Base-by-base conservation (phyloP, 2,888 invertebrate species). In the Metalampra italica region DNA sequence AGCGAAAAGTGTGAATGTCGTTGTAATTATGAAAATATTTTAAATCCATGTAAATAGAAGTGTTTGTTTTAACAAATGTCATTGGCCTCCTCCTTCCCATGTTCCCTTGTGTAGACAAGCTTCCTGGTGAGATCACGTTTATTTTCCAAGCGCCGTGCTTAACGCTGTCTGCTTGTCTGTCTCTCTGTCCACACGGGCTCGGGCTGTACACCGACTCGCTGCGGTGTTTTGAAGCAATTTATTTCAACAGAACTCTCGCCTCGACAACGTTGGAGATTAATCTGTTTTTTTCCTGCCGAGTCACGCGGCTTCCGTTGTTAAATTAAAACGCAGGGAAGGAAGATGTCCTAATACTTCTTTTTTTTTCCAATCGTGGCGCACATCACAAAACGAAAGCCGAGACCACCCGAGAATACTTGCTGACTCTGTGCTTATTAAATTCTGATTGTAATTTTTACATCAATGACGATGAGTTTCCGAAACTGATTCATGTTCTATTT, bases 271-370 rank as follows among this genome's bases (percentile, higher is more conserved):
- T 75, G 78, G 71, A 81, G 78, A 85, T 80, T 80, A 84, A 85
- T 86, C 78, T 75, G 78, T 75, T 76, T 71, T 75, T 78, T 83
- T 84, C 78, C 69, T 71, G 88, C 65, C 66, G 67, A 84, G 82
- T 88, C 88, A 88, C 75, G 75, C 68, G 68, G 84, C 84, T 86
- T 86, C 87, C 87, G 87, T 79, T 78, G 77, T 78, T 76, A 78
- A 79, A 85, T 82, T 80, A 79, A 83, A 82, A 79, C 67, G 68
- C 73, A 64, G 66, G 64, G 72, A 72, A 78, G 75, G 75, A 76
- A 75, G 79, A 78, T 75, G 75, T 78, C 71, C 72, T 73, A 75
- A 75, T 73, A 66, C 68, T 64, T 71, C 69, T 78, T 74, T 75
- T 65, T 66, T 57, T 54, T 53, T 40, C 32, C 3, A 22, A 5